phyloP scores from a whole-genome alignment of 2,888 invertebrate genomes.

The Agonopterix heracliana region DNA sequence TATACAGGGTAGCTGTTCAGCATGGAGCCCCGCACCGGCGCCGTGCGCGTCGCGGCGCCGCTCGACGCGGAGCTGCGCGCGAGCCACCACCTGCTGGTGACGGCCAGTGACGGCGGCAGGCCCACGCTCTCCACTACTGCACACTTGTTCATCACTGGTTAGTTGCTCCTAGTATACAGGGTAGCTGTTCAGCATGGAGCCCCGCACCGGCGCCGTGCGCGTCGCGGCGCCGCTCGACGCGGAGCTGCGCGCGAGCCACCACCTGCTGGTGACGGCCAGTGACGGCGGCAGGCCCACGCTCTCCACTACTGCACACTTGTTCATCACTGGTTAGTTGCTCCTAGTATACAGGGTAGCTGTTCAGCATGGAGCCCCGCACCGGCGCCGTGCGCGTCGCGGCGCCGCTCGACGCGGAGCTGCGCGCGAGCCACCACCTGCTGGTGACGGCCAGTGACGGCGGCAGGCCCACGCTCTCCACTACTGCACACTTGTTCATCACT shows the following conservation, averaged over 20 bases:
- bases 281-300: constrained; percentile 91
- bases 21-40: constrained; percentile 85
- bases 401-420: constrained; percentile 87
- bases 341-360: constrained; percentile 74
- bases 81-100: constrained; percentile 85
- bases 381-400: constrained; percentile 87
- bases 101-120: constrained; percentile 89
- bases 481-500: constrained; percentile 88
- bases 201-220: constrained; percentile 84
- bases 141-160: constrained; percentile 87
- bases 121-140: constrained; percentile 88
- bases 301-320: constrained; percentile 87
- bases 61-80: constrained; percentile 87
- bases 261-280: constrained; percentile 86
- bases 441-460: constrained; percentile 90
- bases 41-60: constrained; percentile 84
- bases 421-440: constrained; percentile 84
- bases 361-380: constrained; percentile 84
- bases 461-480: constrained; percentile 86
- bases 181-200: constrained; percentile 88
- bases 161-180: background rate
- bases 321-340: constrained; percentile 79
- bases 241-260: constrained; percentile 83
- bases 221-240: constrained; percentile 88
- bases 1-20: constrained; percentile 84